Percentiles rank a stretch among this genome's conserved stretches.
Evolutionary conservation across 1,140 invertebrate genomes (phyloP).

Genomic region (Conopomorpha cramerella): DNA sequence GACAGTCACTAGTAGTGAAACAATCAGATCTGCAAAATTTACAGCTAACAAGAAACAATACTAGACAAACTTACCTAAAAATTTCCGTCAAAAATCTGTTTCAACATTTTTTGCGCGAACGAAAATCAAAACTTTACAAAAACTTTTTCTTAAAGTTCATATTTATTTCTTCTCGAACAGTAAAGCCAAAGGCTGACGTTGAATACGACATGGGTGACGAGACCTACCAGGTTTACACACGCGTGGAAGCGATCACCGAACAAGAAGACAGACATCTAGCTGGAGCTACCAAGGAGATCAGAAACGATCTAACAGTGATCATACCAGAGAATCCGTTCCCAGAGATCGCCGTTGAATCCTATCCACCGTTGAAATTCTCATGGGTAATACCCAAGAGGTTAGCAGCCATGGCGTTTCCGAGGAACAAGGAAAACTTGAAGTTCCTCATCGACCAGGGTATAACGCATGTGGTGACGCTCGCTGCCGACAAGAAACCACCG

Average conservation of each 20-base stretch:
- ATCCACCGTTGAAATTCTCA: conserved; percentile 65
- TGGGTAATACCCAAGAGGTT: conserved; percentile 65
- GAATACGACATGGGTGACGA: conserved; percentile 27
- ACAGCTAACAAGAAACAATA: too few relatives aligned
- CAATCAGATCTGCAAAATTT: too few relatives aligned
- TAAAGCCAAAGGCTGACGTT: conserved; percentile 8
- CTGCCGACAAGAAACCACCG: conserved; percentile 64
- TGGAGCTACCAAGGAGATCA: conserved; percentile 38
- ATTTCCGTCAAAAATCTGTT: neutral
- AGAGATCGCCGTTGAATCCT: conserved; percentile 50
- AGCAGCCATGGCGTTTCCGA: conserved; percentile 64
- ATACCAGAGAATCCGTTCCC: conserved; percentile 54
- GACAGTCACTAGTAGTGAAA: too few relatives aligned
- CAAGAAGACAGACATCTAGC: conserved; percentile 42
- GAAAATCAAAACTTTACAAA: neutral
- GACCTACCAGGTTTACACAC: conserved; percentile 28
- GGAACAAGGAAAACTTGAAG: conserved; percentile 48
- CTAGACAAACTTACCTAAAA: too few relatives aligned
- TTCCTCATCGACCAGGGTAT: conserved; percentile 51
- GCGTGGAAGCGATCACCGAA: conserved; percentile 45
- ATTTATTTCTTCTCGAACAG: conserved; percentile 15
- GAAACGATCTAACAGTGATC: conserved; percentile 39
- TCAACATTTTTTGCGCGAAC: neutral
- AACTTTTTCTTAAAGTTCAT: neutral
- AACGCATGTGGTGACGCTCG: conserved; percentile 63